These are phyloP conservation scores for Dolichotis patagonum DNA, from an alignment of 2,113 vertebrate genomes.

Conservation along the genomic window DNA sequence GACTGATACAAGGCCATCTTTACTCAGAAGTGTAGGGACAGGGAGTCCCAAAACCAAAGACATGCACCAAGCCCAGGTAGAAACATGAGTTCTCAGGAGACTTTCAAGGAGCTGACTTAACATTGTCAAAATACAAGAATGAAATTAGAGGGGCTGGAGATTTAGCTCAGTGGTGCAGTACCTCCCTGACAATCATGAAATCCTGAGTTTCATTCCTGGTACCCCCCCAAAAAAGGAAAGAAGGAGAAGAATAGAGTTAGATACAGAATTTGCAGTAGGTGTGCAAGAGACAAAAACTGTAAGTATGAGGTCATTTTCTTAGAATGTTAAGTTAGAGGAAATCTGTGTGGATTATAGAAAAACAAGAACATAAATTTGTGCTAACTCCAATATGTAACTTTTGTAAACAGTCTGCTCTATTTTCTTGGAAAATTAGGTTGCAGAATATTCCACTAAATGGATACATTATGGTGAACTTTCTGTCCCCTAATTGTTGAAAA, in stretches of 20 bases:
- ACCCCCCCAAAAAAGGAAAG: no score
- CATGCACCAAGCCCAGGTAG: neutral
- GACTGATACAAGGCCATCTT: neutral
- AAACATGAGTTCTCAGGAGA: neutral
- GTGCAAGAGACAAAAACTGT: neutral
- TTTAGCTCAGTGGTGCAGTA: no score
- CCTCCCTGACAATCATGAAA: no score
- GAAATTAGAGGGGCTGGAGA: no score
- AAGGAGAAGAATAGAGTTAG: neutral
- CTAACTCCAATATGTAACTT: neutral
- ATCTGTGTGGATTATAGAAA: constrained; percentile 17
- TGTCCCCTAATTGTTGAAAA: constrained; percentile 31
- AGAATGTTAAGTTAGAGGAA: constrained; percentile 18
- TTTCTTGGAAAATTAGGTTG: constrained; percentile 49
- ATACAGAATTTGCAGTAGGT: neutral
- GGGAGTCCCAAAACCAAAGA: neutral
- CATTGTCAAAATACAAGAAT: neutral
- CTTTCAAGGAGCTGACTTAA: neutral
- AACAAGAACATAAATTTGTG: constrained; percentile 42
- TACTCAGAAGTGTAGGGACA: neutral
- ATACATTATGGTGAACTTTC: neutral
- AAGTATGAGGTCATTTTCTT: constrained; percentile 36
- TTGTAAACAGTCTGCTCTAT: constrained; percentile 36
- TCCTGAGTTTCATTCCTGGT: no score
- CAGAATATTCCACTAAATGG: neutral